Base-by-base conservation (phyloP, 2,888 invertebrate species). In the Holacanthella duospinosa region DNA sequence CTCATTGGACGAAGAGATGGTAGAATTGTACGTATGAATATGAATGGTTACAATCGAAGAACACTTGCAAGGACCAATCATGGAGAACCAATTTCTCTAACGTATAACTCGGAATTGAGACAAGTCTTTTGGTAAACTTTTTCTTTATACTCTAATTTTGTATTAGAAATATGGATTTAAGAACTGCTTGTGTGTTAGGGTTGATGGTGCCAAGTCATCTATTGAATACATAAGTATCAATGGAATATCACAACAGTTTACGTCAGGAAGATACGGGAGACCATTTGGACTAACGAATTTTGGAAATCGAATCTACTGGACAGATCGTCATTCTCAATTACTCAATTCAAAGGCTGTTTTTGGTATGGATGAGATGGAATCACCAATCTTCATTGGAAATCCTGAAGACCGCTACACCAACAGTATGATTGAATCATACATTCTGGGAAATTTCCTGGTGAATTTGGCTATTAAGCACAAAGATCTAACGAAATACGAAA, bases 1-100 rank as follows among this genome's bases (percentile, higher is more conserved):
- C 75, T 62, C 24, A 36, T 16, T 36, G 66, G 63, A 12, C 60
- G 58, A 55, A 54, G 63, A 36, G 66, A 66, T 54, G 73, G 69
- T 29, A 64, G 66, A 61, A 85, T 92, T 29, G 86, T 87, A 74
- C 82, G 83, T 64, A 79, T 87, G 64, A 79, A 83, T 0, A 81
- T 90, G 78, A 85, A 86, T 71, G 90, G 89, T 0, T 76, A 78
- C 0, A 82, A 80, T 19, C 74, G 78, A 57, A 75, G 76, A 2
- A 79, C 80, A 64, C 66, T 80, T 0, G 75, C 79, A 1, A 79
- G 79, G 48, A 72, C 75, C 2, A 70, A 82, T 12, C 28, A 75
- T 73, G 82, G 86, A 58, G 82, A 85, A 12, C 77, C 77, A 66
- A 71, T 86, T 29, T 77, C 77, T 66, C 75, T 82, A 70, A 75